A percentile compares a stretch with the other conserved stretches of the same genome.
phyloP scores from a whole-genome alignment of 1,140 invertebrate genomes.

The Drosophila neocordata region DNA sequence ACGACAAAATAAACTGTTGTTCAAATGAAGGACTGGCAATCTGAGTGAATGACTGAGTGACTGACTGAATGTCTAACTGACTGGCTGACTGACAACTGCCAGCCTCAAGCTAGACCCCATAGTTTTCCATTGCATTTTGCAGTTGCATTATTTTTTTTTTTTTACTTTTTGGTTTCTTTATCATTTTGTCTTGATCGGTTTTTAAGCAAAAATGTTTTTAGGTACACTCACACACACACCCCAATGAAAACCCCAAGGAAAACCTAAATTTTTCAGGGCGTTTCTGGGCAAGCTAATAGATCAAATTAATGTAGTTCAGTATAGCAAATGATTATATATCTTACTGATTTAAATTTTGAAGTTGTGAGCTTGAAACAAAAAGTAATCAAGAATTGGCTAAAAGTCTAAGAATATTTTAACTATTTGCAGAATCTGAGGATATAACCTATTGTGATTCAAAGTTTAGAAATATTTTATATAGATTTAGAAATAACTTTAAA shows the following conservation, averaged over 20 bases:
- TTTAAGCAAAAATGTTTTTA: background rate
- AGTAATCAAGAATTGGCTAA: too few species aligned
- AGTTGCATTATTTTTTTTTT: background rate
- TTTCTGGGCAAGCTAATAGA: background rate
- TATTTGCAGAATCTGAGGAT: too few species aligned
- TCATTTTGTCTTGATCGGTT: background rate
- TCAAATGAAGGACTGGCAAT: background rate
- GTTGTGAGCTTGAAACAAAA: too few species aligned
- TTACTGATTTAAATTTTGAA: too few species aligned
- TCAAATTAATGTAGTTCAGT: background rate
- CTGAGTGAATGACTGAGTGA: slow-evolving; percentile 6
- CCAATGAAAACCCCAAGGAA: background rate
- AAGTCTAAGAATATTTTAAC: too few species aligned
- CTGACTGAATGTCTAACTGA: slow-evolving; percentile 20
- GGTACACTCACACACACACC: background rate
- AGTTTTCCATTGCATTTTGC: slow-evolving; percentile 13
- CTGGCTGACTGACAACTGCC: slow-evolving; percentile 17
- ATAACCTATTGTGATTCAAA: too few species aligned
- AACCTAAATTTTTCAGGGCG: background rate
- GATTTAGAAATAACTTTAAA: too few species aligned
- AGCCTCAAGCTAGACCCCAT: slow-evolving; percentile 8
- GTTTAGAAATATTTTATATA: too few species aligned
- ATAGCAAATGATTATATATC: background rate
- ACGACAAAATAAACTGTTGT: slow-evolving; percentile 3
- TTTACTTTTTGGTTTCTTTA: background rate